These are phyloP conservation scores for Apamea monoglypha DNA, from an alignment of 2,888 invertebrate genomes.

Conservation along the genomic window DNA sequence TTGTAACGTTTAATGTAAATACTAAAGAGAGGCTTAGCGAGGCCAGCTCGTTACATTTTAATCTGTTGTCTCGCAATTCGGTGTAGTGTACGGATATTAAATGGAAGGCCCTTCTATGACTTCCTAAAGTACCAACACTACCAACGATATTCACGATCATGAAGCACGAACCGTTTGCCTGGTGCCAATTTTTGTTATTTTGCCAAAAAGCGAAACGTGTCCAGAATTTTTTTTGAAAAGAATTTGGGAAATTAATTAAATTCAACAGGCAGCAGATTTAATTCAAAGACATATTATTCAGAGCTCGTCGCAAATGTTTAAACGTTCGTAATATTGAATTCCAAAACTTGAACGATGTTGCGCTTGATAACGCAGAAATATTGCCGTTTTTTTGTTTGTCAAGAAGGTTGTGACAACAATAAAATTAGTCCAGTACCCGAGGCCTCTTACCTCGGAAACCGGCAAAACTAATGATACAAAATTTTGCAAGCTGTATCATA, in stretches of 20 bases:
- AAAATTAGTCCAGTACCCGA: neutral
- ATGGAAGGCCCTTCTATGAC: constrained; percentile 10
- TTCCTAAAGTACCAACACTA: constrained; percentile 5
- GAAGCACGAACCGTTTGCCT: neutral
- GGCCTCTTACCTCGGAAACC: neutral
- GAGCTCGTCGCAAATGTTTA: neutral
- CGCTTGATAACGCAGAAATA: neutral
- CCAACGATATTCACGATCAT: neutral
- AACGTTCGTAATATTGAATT: neutral
- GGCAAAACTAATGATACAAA: neutral
- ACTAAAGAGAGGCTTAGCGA: constrained; percentile 26
- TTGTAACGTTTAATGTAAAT: constrained; percentile 24
- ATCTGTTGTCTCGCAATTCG: constrained; percentile 24
- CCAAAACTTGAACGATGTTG: neutral
- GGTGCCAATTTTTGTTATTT: neutral
- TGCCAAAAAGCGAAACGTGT: neutral
- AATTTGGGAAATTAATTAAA: no score
- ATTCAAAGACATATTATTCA: neutral
- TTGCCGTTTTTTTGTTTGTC: neutral
- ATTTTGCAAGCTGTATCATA: neutral
- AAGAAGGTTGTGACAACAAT: neutral
- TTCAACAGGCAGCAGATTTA: neutral
- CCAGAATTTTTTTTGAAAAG: neutral
- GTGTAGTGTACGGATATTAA: constrained; percentile 2
- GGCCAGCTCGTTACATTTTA: constrained; percentile 22